phyloP scores from a whole-genome alignment of 2,113 vertebrate species.

The Kobus ellipsiprymnus region DNA sequence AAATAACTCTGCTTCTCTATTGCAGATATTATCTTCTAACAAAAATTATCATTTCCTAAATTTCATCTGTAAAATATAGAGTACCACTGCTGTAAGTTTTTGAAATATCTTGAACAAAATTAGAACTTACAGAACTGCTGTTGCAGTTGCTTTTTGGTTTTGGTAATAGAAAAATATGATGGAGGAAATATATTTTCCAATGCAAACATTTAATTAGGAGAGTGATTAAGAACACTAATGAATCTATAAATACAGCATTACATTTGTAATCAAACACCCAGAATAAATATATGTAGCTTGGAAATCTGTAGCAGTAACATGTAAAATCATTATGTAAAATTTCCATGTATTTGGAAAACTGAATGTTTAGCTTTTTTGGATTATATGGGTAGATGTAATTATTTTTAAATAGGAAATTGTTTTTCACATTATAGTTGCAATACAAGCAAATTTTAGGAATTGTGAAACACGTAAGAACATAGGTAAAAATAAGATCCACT shows the following conservation, averaged over 20 bases:
- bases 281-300: neutral
- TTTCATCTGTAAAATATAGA: neutral
- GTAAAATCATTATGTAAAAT: neutral
- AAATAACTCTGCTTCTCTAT: neutral
- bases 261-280: neutral
- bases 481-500: neutral
- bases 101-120: neutral
- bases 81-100: neutral
- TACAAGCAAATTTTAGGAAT: neutral
- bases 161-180: neutral
- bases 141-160: neutral
- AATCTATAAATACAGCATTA: slow-evolving; percentile 7
- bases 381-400: neutral
- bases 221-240: neutral
- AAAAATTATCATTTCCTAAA: slow-evolving; percentile 25
- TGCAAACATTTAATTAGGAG: neutral
- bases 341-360: neutral
- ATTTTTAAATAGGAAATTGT: neutral
- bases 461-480: neutral
- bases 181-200: slow-evolving; percentile 6
- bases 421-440: neutral
- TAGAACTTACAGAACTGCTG: neutral
- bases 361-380: neutral
- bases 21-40: neutral
- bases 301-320: neutral